phyloP scores from a whole-genome alignment of 2,113 vertebrate genomes.

The Meriones unguiculatus region DNA sequence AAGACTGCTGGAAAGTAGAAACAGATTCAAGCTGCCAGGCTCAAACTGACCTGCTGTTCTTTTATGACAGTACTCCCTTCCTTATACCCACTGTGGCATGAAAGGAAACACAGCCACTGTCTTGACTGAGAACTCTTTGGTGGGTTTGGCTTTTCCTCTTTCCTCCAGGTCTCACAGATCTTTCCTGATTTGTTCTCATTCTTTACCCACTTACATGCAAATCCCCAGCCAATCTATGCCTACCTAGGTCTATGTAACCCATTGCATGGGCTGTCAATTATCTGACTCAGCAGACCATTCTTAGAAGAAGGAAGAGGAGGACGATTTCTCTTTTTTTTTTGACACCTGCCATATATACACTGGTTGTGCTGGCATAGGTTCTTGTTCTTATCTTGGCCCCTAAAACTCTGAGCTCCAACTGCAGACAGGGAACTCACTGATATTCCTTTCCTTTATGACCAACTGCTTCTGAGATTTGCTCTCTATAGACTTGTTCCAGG shows the following conservation, averaged over 20 bases:
- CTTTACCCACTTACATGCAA: not conserved
- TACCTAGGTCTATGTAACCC: not conserved
- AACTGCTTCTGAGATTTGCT: not conserved
- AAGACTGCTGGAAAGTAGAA: not conserved
- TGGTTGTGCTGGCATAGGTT: not conserved
- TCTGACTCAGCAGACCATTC: not conserved
- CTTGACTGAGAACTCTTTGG: not conserved
- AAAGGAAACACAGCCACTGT: not conserved
- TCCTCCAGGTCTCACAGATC: not conserved
- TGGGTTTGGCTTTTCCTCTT: not conserved
- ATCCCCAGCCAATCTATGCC: not conserved
- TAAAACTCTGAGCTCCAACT: not conserved
- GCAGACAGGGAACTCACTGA: not conserved
- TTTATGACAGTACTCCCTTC: not conserved
- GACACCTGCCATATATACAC: not conserved
- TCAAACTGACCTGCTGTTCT: not conserved
- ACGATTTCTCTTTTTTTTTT: not conserved
- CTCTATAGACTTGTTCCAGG: not conserved
- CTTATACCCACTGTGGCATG: not conserved
- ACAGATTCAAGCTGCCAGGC: not conserved
- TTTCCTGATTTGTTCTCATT: not conserved
- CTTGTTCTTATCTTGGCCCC: not conserved
- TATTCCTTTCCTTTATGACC: not conserved
- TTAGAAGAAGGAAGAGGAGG: not conserved
- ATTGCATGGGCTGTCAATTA: too few species aligned